These are phyloP conservation scores for Sebastes itinus DNA, from an alignment of 2,797 vertebrate genomes.

Conservation along the genomic window DNA sequence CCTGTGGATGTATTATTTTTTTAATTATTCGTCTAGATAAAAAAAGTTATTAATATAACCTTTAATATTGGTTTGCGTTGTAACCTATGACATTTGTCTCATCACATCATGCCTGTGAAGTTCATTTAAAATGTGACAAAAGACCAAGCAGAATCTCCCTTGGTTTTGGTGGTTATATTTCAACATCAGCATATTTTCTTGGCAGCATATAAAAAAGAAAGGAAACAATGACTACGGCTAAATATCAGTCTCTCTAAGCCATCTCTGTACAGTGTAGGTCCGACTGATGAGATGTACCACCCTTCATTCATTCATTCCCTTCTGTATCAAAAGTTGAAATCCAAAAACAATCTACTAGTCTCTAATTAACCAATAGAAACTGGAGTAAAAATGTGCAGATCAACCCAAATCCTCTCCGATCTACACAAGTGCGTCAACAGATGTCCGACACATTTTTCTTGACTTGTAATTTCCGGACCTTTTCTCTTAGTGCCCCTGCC, in stretches of 20 bases:
- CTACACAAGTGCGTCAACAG: conserved; percentile 19
- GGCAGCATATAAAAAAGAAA: conserved; percentile 83
- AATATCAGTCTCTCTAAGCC: conserved; percentile 77
- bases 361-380: conserved; percentile 59
- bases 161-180: conserved; percentile 86
- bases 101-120: background rate
- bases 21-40: too few species aligned
- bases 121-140: conserved; percentile 43
- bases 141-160: conserved; percentile 68
- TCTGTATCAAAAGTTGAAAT: conserved; percentile 70
- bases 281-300: conserved; percentile 69
- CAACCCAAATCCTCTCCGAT: conserved; percentile 32
- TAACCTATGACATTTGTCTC: background rate
- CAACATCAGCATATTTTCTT: conserved; percentile 84
- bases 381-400: conserved; percentile 63
- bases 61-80: background rate
- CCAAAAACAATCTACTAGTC: conserved; percentile 52
- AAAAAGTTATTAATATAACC: too few species aligned
- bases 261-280: conserved; percentile 79
- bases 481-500: conserved; percentile 6
- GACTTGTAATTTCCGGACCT: conserved; percentile 35
- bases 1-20: too few species aligned
- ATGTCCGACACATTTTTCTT: conserved; percentile 28
- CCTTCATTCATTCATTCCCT: conserved; percentile 67
- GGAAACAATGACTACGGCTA: conserved; percentile 79